These are phyloP conservation scores for Lepus americanus DNA, from an alignment of 2,113 vertebrate species.

Conservation along the genomic window DNA sequence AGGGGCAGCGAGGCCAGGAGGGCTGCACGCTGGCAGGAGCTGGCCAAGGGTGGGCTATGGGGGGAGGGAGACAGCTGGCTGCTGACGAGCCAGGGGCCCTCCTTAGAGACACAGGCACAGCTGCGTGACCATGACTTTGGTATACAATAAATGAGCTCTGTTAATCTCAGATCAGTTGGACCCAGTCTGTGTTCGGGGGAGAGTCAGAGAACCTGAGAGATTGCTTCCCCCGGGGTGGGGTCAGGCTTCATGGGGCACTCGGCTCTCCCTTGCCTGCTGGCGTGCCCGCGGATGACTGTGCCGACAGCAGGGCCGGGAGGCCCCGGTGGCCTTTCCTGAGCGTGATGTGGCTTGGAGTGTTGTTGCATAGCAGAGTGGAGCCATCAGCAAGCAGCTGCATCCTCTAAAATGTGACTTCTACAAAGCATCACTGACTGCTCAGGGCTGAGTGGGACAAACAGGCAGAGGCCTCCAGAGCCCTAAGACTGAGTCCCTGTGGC, in stretches of 20 bases:
- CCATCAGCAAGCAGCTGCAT: neutral
- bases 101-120: neutral
- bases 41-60: neutral
- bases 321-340: neutral
- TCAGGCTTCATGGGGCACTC: too few species aligned
- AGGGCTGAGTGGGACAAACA: neutral
- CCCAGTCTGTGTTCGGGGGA: neutral
- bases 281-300: neutral
- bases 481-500: neutral
- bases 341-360: neutral
- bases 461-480: neutral
- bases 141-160: neutral
- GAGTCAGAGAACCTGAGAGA: neutral
- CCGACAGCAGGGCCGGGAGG: neutral
- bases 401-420: neutral
- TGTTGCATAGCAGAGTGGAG: neutral
- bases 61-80: neutral
- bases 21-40: fast-evolving
- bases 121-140: neutral
- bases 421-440: neutral
- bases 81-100: too few species aligned
- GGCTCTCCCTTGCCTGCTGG: neutral
- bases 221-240: neutral
- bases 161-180: neutral
- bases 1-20: neutral